Base-by-base conservation (phyloP, 2,113 vertebrate genomes). In the Edolisoma coerulescens region DNA sequence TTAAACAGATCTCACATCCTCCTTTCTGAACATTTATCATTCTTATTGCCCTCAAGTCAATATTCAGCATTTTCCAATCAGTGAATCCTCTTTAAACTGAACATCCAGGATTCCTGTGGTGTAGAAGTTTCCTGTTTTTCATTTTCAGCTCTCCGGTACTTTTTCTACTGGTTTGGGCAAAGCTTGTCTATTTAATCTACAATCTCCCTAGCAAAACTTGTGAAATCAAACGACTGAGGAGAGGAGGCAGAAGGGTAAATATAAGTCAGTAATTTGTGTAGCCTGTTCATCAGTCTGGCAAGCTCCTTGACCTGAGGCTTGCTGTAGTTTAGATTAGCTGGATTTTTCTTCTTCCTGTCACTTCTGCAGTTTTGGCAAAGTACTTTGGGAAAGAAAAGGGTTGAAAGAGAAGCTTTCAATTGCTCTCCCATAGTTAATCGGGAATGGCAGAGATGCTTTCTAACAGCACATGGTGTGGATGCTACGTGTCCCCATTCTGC, bases 71-170 rank as follows among this genome's bases (percentile, higher is more conserved):
- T 95, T 93, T 80, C 45, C 45, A 85, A 90, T 65, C 76, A 64
- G 75, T 37, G 71, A 92, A 49, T 65, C 71, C 41, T 84, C 50
- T 86, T 83, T 68, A 88, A 93, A 88, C 53, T 16, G 71, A 92
- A 73, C 67, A 49, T 69, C 90, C 76, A 41, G 71, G 59, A 92
- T 94, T 96, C 89, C 79, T 94, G 91, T 90, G 91, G 86, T 69
- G 45, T 45, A 89, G 76, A 57, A 90, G 63, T 71, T 95, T 96
- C 96, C 91, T 79, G 67, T 57, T 96, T 94, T 92, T 85, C 71
- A 60, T 63, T 83, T 92, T 2, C 90, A 33, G 21, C 23, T 93
- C 86, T 88, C 15, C 1, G 8, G 76, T 37, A 47, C 19, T 88
- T 96, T 94, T 76, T 74, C 71, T 65, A 65, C 76, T 77, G 76